Evolutionary conservation across 2,113 vertebrate species (phyloP).

Genomic region (Poeciliopsis turrubarensis): DNA sequence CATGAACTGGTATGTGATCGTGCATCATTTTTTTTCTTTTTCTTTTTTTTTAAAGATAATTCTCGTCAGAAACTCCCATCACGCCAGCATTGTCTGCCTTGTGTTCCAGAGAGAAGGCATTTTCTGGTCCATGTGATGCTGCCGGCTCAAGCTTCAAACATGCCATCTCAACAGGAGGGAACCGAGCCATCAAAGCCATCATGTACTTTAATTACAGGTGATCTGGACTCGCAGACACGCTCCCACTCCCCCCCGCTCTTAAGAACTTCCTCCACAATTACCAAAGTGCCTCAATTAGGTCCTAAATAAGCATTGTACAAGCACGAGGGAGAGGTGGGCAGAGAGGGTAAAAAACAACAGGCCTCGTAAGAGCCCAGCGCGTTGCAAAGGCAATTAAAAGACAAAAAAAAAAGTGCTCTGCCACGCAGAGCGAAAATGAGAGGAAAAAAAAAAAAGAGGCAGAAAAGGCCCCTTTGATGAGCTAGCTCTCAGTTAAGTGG

Average conservation of each 20-base stretch:
- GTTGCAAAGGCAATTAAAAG: slow-evolving; percentile 76
- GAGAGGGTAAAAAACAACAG: slow-evolving; percentile 76
- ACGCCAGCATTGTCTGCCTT: slow-evolving; percentile 14
- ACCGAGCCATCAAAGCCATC: slow-evolving; percentile 78
- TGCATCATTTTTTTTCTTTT: neutral
- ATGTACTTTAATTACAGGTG: slow-evolving; percentile 86
- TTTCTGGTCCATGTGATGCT: slow-evolving; percentile 52
- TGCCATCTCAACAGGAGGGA: slow-evolving; percentile 75
- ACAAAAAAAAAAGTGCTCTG: slow-evolving; percentile 69
- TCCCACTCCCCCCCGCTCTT: slow-evolving; percentile 68
- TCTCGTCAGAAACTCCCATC: slow-evolving; percentile 1
- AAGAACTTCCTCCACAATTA: slow-evolving; percentile 80
- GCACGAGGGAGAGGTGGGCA: slow-evolving; percentile 59
- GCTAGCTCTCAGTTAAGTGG: slow-evolving; percentile 69
- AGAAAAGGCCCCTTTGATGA: slow-evolving; percentile 63
- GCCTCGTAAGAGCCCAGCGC: slow-evolving; percentile 53
- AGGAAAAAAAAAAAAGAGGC: slow-evolving; percentile 6
- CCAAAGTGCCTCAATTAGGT: slow-evolving; percentile 82
- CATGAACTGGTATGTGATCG: slow-evolving; percentile 30
- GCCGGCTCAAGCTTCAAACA: slow-evolving; percentile 57
- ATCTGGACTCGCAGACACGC: slow-evolving; percentile 72
- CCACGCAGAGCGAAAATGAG: slow-evolving; percentile 68
- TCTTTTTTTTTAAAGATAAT: neutral
- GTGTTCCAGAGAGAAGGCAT: slow-evolving; percentile 31
- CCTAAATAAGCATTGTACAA: slow-evolving; percentile 73